Conservation (phyloP, 2,113 vertebrate genomes). For the Heteronetta atricapilla region DNA sequence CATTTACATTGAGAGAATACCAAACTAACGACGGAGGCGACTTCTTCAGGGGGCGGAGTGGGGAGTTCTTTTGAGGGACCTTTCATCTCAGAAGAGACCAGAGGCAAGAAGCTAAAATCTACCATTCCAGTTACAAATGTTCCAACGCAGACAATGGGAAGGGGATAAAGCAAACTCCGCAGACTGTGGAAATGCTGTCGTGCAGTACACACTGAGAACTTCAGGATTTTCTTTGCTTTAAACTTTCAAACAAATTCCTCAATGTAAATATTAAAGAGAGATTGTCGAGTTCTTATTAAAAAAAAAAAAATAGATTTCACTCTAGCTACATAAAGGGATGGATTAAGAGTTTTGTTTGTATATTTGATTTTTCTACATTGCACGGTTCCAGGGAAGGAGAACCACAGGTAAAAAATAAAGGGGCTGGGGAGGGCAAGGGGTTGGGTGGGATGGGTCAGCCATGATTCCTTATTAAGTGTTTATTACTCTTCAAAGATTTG, state of each 20-base stretch:
- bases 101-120: not conserved
- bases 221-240: constrained; percentile 73
- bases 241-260: constrained; percentile 67
- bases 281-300: constrained; percentile 77
- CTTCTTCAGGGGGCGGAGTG: not conserved
- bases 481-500: constrained; percentile 62
- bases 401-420: constrained; percentile 66
- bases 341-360: constrained; percentile 82
- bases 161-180: not conserved
- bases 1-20: constrained; percentile 85
- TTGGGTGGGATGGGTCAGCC: constrained; percentile 25
- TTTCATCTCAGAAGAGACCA: not conserved
- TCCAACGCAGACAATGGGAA: not conserved
- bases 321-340: constrained; percentile 76
- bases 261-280: constrained; percentile 79
- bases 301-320: constrained; percentile 74
- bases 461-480: constrained; percentile 72
- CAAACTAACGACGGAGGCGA: constrained; percentile 56
- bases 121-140: not conserved
- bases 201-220: constrained; percentile 38
- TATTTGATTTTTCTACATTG: constrained; percentile 85
- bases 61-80: not conserved
- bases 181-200: not conserved
- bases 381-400: constrained; percentile 81
- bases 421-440: constrained; percentile 21